phyloP scores from a whole-genome alignment of 2,888 invertebrate species.

The Hirtodrosophila histrioides region DNA sequence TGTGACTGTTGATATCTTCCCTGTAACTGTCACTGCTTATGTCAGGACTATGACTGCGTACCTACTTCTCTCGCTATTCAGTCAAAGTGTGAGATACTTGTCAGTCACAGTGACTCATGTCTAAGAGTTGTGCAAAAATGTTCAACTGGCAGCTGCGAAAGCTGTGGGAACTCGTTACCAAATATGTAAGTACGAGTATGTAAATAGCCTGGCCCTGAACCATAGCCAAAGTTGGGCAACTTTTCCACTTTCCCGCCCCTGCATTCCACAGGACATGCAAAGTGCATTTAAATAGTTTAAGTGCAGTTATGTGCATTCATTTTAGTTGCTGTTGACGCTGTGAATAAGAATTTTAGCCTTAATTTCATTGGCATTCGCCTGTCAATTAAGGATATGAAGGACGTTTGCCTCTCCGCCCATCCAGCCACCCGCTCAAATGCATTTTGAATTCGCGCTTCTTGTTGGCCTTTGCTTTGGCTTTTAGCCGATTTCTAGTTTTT shows the following conservation, averaged over 20 bases:
- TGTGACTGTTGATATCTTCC: too few species aligned
- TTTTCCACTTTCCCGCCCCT: neutral
- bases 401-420: conserved; percentile 22
- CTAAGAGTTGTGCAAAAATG: conserved; percentile 18
- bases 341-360: conserved; percentile 39
- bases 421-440: conserved; percentile 20
- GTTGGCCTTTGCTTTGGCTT: conserved; percentile 11
- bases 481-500: neutral
- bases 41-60: too few species aligned
- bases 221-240: conserved; percentile 21
- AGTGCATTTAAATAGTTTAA: conserved; percentile 62
- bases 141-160: conserved; percentile 7
- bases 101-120: too few species aligned
- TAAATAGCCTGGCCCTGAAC: conserved; percentile 48
- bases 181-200: conserved; percentile 26
- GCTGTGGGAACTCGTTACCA: conserved; percentile 17
- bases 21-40: too few species aligned
- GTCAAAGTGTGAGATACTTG: too few species aligned
- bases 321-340: conserved; percentile 13
- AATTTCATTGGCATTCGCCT: conserved; percentile 65
- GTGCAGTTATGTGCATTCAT: conserved; percentile 52
- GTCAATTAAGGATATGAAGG: conserved; percentile 71
- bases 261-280: conserved; percentile 37
- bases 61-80: too few species aligned
- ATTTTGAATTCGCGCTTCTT: conserved; percentile 33